Percentiles rank a stretch among this genome's conserved stretches.
Evolutionary conservation across 2,888 invertebrate species (phyloP).

Genomic region (Morinoia aosen): DNA sequence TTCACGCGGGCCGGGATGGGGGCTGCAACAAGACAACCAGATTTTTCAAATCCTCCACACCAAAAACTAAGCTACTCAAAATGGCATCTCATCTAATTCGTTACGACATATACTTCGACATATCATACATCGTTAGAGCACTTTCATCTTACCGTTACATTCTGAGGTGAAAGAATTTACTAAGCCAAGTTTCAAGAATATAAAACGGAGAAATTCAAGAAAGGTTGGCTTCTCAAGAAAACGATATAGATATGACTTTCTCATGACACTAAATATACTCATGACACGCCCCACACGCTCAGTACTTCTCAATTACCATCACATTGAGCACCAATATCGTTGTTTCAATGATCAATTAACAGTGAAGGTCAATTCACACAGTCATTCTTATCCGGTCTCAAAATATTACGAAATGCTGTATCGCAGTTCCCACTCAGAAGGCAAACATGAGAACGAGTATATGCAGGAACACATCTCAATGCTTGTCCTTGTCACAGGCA

Average conservation of each 20-base stretch:
- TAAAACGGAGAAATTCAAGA: not conserved
- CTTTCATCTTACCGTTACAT: not conserved
- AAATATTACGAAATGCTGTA: not conserved
- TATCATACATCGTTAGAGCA: not conserved
- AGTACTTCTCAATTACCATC: not conserved
- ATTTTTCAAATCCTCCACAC: not conserved
- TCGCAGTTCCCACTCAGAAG: not conserved
- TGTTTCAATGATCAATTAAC: not conserved
- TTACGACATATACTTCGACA: not conserved
- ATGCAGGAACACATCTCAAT: not conserved
- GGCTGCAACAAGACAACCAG: not conserved
- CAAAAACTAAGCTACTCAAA: not conserved
- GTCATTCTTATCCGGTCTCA: not conserved
- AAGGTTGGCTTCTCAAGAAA: not conserved
- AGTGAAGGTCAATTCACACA: not conserved
- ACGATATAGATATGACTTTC: not conserved
- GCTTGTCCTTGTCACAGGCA: not conserved
- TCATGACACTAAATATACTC: not conserved
- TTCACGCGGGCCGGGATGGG: conserved; percentile 24
- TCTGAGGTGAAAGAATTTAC: not conserved
- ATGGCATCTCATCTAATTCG: not conserved
- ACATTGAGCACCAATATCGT: not conserved
- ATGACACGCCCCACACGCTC: not conserved
- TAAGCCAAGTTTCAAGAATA: not conserved
- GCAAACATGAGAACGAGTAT: too few relatives aligned